Evolutionary conservation across 2,888 invertebrate species (phyloP).

Genomic region (Scaptomyza parva): DNA sequence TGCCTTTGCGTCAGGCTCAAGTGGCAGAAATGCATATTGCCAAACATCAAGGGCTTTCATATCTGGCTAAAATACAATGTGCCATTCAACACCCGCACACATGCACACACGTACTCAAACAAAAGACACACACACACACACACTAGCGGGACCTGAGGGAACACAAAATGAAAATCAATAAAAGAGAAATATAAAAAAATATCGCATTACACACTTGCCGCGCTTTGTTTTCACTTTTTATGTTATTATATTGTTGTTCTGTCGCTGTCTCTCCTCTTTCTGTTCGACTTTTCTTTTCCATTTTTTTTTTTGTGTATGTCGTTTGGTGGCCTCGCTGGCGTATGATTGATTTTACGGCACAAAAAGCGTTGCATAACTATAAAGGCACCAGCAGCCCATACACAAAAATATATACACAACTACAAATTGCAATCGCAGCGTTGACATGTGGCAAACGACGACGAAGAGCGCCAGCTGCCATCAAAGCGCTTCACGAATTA

Average conservation of each 20-base stretch:
- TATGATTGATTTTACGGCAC: constrained; percentile 71
- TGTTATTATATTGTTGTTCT: constrained; percentile 19
- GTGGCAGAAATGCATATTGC: constrained; percentile 69
- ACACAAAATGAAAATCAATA: constrained; percentile 68
- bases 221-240: constrained; percentile 57
- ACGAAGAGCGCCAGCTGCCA: constrained; percentile 30
- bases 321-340: constrained; percentile 58
- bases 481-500: constrained; percentile 45
- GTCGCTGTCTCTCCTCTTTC: too few species aligned
- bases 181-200: constrained; percentile 41
- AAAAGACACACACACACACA: constrained; percentile 2
- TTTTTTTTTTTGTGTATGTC: constrained; percentile 21
- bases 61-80: constrained; percentile 45
- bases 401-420: constrained; percentile 13
- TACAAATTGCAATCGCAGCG: constrained; percentile 60
- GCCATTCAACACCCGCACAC: constrained; percentile 22
- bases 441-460: constrained; percentile 51
- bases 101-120: not conserved
- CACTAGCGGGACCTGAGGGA: not conserved
- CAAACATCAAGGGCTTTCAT: constrained; percentile 65
- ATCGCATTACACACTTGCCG: constrained; percentile 65
- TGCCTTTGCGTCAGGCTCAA: constrained; percentile 49
- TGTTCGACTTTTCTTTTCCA: too few species aligned
- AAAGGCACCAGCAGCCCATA: constrained; percentile 29
- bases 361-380: constrained; percentile 70